phyloP scores from a whole-genome alignment of 2,113 vertebrate species.

The Fregata magnificens region DNA sequence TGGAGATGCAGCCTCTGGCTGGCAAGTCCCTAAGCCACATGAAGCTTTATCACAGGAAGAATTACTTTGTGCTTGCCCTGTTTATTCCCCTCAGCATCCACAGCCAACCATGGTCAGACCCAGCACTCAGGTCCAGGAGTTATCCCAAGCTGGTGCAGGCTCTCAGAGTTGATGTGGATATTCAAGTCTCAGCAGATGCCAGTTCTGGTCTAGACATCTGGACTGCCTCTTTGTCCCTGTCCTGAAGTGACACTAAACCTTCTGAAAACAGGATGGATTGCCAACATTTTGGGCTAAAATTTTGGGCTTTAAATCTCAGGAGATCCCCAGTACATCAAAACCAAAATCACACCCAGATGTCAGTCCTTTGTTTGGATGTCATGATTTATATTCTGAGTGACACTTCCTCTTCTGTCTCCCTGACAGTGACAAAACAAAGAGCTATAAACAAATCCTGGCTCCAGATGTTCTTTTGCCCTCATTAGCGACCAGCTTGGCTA shows the following conservation, averaged over 20 bases:
- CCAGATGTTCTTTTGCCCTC: conserved; percentile 59
- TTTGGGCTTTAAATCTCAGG: background rate
- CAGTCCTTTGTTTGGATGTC: conserved; percentile 42
- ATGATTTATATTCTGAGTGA: conserved; percentile 25
- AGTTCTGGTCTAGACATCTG: background rate
- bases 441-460: conserved; percentile 46
- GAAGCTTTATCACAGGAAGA: conserved; percentile 9
- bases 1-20: conserved; percentile 1
- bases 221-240: background rate
- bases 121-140: background rate
- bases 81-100: background rate
- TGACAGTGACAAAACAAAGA: conserved; percentile 60
- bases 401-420: conserved; percentile 54
- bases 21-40: background rate
- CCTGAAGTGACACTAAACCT: conserved; percentile 29
- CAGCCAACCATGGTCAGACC: background rate
- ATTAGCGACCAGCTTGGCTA: conserved; percentile 51
- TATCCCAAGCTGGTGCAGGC: background rate
- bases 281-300: conserved; percentile 8
- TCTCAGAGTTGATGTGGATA: background rate
- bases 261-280: background rate
- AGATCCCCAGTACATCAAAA: conserved; percentile 34
- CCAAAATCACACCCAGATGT: conserved; percentile 47
- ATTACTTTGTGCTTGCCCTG: background rate
- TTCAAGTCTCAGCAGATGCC: background rate